Percentiles rank a stretch among this genome's conserved stretches.
Evolutionary conservation across 2,797 vertebrate genomes (phyloP).

Genomic region (Sparus aurata): DNA sequence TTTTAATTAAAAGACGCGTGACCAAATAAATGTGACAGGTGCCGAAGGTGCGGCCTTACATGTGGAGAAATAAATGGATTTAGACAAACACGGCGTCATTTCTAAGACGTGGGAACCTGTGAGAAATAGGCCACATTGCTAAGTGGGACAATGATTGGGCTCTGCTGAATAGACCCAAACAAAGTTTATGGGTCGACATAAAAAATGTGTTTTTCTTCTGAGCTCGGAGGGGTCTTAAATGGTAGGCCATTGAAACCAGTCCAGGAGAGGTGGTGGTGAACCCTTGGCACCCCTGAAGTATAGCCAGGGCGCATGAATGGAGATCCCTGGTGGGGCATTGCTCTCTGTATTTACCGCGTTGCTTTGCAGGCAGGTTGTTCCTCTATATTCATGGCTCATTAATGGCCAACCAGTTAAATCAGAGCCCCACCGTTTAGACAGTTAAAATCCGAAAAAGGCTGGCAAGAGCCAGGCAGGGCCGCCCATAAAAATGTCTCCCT

Average conservation of each 20-base stretch:
- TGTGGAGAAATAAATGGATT: constrained; percentile 63
- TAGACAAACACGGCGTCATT: constrained; percentile 52
- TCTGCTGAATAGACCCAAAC: constrained; percentile 77
- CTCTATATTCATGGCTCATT: constrained; percentile 90
- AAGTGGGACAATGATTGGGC: constrained; percentile 77
- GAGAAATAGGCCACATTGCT: constrained; percentile 74
- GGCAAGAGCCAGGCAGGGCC: constrained; percentile 67
- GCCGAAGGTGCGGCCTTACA: constrained; percentile 45
- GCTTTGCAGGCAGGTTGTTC: constrained; percentile 89
- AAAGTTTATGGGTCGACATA: constrained; percentile 85
- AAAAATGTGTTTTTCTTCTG: constrained; percentile 85
- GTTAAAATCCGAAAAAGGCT: constrained; percentile 80
- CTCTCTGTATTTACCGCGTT: constrained; percentile 85
- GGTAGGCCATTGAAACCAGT: constrained; percentile 81
- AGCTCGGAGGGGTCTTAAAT: constrained; percentile 82
- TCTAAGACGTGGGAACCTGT: constrained; percentile 79
- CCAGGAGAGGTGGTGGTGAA: constrained; percentile 89
- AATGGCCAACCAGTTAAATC: constrained; percentile 93
- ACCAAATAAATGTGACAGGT: constrained; percentile 63
- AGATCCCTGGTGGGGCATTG: constrained; percentile 91
- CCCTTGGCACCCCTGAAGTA: constrained; percentile 86
- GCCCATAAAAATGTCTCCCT: constrained; percentile 80
- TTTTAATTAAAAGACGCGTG: constrained; percentile 50
- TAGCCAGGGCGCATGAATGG: constrained; percentile 84
- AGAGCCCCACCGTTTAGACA: constrained; percentile 83